phyloP scores from a whole-genome alignment of 2,888 invertebrate species.

The Pristionchus exspectatus region DNA sequence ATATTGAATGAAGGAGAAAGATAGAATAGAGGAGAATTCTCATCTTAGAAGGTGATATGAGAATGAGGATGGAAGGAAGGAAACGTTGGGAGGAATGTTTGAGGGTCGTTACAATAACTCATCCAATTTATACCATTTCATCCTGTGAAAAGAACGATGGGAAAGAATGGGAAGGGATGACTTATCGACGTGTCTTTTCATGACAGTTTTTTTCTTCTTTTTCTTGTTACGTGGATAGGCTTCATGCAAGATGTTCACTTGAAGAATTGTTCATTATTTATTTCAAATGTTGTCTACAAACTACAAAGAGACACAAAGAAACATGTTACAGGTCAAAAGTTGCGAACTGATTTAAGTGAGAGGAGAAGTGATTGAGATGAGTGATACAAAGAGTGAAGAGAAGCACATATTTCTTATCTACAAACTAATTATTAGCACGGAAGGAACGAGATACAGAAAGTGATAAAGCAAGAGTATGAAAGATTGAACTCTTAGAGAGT shows the following conservation, averaged over 20 bases:
- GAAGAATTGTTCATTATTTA: not conserved
- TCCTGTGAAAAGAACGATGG: not conserved
- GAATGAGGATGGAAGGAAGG: not conserved
- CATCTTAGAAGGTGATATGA: not conserved
- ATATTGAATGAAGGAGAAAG: not conserved
- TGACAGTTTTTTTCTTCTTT: not conserved
- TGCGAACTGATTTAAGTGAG: conserved; percentile 17
- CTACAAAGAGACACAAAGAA: not conserved
- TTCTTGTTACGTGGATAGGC: not conserved
- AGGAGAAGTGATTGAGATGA: conserved; percentile 12
- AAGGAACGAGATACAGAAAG: not conserved
- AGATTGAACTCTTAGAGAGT: conserved; percentile 41
- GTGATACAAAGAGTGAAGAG: not conserved
- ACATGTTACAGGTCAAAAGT: conserved; percentile 1
- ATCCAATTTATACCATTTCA: not conserved
- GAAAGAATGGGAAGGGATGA: not conserved
- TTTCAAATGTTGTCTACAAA: not conserved
- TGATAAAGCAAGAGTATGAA: conserved; percentile 9
- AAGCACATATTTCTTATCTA: not conserved
- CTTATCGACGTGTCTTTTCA: not conserved
- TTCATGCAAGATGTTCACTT: not conserved
- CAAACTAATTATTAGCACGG: conserved; percentile 15
- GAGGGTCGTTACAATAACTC: not conserved
- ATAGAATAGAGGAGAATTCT: not conserved
- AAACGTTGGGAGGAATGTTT: not conserved